Evolutionary conservation across 2,797 vertebrate genomes (phyloP).

Genomic region (Toxotes lorentzi): DNA sequence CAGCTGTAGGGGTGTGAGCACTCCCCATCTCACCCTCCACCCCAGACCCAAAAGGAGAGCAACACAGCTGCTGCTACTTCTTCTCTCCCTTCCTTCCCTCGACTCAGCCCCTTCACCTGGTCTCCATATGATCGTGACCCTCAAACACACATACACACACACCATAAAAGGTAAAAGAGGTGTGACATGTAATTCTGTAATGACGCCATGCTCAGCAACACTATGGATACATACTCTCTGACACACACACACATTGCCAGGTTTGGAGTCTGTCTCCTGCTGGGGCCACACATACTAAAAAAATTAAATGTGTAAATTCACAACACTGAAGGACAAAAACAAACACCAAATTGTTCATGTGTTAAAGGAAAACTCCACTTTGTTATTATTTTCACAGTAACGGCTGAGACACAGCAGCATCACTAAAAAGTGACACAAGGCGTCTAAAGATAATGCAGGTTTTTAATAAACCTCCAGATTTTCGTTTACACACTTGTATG

Average conservation of each 20-base stretch:
- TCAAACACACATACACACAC: constrained; percentile 44
- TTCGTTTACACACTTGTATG: too few species aligned
- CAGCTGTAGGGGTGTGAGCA: constrained; percentile 52
- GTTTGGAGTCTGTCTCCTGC: constrained; percentile 34
- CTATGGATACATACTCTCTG: neutral
- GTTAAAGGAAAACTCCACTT: neutral
- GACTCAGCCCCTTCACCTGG: constrained; percentile 62
- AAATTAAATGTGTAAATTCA: constrained; percentile 13
- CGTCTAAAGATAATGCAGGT: neutral
- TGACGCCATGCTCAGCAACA: constrained; percentile 28
- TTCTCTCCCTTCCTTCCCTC: constrained; percentile 15
- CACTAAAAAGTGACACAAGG: neutral
- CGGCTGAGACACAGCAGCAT: neutral
- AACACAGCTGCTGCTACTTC: constrained; percentile 69
- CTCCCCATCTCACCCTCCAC: constrained; percentile 26
- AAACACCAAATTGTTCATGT: neutral
- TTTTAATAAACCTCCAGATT: neutral
- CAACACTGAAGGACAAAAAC: neutral
- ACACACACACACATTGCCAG: constrained; percentile 16
- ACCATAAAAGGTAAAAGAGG: constrained; percentile 69
- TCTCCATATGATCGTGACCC: constrained; percentile 64
- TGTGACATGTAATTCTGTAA: constrained; percentile 67
- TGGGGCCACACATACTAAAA: constrained; percentile 39
- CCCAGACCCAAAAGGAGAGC: constrained; percentile 44
- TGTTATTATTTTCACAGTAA: neutral